Evolutionary conservation across 2,113 vertebrate genomes (phyloP).

Genomic region (Atrichornis clamosus): DNA sequence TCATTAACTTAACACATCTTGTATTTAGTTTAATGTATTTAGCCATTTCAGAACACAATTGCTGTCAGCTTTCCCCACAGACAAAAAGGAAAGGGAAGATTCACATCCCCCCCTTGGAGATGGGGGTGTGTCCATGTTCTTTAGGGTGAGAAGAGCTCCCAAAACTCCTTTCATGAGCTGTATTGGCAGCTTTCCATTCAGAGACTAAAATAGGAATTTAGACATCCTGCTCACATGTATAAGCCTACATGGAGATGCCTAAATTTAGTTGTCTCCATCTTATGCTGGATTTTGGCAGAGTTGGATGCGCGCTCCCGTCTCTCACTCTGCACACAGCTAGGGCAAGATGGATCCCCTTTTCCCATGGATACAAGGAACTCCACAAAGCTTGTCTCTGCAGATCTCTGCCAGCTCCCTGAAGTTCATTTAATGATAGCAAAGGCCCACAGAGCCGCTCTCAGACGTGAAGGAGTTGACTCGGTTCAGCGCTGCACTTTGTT

Average conservation of each 20-base stretch:
- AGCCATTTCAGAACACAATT: neutral
- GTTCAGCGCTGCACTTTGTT: neutral
- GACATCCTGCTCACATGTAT: neutral
- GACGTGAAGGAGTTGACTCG: neutral
- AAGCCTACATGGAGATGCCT: neutral
- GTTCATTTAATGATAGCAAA: neutral
- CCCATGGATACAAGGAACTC: neutral
- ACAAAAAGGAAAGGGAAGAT: neutral
- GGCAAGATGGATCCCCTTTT: neutral
- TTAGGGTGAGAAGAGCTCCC: neutral
- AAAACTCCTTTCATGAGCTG: neutral
- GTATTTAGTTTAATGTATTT: neutral
- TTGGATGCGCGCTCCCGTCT: neutral
- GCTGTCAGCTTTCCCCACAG: neutral
- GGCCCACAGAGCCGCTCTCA: neutral
- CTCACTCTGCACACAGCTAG: neutral
- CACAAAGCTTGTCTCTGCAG: neutral
- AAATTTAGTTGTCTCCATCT: neutral
- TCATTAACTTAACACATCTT: conserved; percentile 2
- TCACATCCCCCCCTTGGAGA: neutral
- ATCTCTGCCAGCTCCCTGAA: neutral
- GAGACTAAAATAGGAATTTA: neutral
- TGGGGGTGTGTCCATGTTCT: neutral
- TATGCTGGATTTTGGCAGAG: neutral
- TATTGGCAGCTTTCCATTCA: neutral